Evolutionary conservation across 1,140 invertebrate genomes (phyloP), one percentile per base, ranked within the genome.

Genomic region (Euglossa dilemma): DNA sequence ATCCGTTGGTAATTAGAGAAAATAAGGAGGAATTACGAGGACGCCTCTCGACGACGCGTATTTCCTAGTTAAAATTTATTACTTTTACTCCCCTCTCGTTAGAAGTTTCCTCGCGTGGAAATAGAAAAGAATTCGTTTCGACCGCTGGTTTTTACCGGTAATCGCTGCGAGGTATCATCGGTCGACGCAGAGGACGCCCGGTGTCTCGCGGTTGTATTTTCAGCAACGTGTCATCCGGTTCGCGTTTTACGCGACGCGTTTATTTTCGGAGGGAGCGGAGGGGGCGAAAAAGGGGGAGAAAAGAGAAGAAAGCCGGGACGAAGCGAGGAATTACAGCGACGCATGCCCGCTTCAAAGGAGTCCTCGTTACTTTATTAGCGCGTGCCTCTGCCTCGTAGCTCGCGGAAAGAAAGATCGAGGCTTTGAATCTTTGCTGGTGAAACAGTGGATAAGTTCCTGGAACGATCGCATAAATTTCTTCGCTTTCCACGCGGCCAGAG

Each of bases 201-300:
- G 69, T 47, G 61, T 59, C 69, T 77, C 56, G 66, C 43, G 85
- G 72, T 88, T 80, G 82, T 92, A 91, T 92, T 92, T 92, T 88
- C 87, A 91, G 90, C 86, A 88, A 90, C 87, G 87, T 89, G 87
- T 90, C 91, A 89, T 78, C 83, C 87, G 76, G 83, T 82, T 86
- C 86, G 80, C 66, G 87, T 69, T 84, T 85, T 82, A 85, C 84
- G 84, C 82, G 73, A 70, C 54, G 54, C 84, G 88, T 92, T 92
- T 93, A 93, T 92, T 92, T 92, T 91, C 84, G 88, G 74, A 82
- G 78, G 72, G 67, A 76, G 83, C 28, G 56, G 61, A 36, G 47
- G 36, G 20, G 45, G 61, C 23, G 25, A 9, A 77, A 79, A 70
- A 78, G 57, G 75, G 69, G 70, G 71, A 70, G 36, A 83, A 83